phyloP scores from a whole-genome alignment of 2,888 invertebrate species.

The Protophormia terraenovae region DNA sequence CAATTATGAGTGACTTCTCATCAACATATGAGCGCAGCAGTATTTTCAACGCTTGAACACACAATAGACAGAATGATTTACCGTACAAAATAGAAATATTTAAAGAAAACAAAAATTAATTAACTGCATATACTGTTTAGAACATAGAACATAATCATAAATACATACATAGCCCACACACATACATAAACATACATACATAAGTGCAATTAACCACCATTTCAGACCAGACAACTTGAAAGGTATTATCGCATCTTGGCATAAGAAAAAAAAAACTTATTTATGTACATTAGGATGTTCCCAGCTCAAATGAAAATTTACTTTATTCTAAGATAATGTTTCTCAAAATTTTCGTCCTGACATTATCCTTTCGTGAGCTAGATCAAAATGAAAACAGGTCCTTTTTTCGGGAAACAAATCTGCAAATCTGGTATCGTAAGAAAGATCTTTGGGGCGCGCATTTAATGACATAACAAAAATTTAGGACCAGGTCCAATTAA shows the following conservation, averaged over 20 bases:
- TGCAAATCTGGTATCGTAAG: too few species aligned
- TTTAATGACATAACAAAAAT: too few species aligned
- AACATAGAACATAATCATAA: background rate
- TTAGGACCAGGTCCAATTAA: too few species aligned
- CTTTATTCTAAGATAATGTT: too few species aligned
- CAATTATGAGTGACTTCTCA: background rate
- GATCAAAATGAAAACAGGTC: too few species aligned
- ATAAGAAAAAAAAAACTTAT: constrained; percentile 24
- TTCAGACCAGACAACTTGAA: constrained; percentile 62
- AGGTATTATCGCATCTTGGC: constrained; percentile 62
- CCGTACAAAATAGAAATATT: constrained; percentile 41
- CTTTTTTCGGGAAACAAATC: too few species aligned
- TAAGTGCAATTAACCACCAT: constrained; percentile 46
- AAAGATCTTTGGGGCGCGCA: too few species aligned
- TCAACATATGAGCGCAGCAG: background rate
- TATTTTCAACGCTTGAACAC: background rate
- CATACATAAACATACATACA: background rate
- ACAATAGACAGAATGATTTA: constrained; percentile 36
- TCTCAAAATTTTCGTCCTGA: too few species aligned
- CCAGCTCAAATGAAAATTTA: too few species aligned
- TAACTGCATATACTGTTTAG: constrained; percentile 66
- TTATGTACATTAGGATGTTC: background rate
- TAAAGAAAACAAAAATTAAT: constrained; percentile 68
- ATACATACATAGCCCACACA: background rate
- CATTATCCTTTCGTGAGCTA: too few species aligned